Evolutionary conservation across 2,888 invertebrate species (phyloP), one percentile per base, ranked within the genome.

Genomic region (Papilio elwesi): DNA sequence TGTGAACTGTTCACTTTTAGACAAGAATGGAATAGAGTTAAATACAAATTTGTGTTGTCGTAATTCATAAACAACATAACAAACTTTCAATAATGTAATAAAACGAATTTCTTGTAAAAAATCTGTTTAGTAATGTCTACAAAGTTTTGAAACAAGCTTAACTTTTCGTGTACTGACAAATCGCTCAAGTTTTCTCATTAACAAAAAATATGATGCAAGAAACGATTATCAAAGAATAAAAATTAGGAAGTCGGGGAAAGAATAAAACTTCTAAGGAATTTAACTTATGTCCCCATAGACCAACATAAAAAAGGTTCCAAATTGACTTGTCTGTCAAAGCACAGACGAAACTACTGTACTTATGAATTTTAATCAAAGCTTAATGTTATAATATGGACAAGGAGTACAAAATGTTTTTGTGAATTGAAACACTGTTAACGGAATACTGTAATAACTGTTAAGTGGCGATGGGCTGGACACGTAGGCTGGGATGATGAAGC

Each of bases 81-180:
- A 57, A 68, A 57, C 9, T 36, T 57, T 49, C 36, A 9, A 36
- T 36, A 57, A 49, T 8, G 49, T 59, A 59, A 68, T 68, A 68
- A 51, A 43, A 51, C 51, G 51, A 59, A 38, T 68, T 68, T 49
- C 57, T 68, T 49, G 13, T 13, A 59, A 68, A 57, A 49, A 68
- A 68, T 68, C 68, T 68, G 59, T 68, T 57, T 47, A 13, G 12
- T 48, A 57, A 68, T 57, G 57, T 59, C 11, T 57, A 68, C 36
- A 36, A 57, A 59, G 68, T 59, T 59, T 26, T 3, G 38, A 3
- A 36, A 59, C 59, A 49, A 59, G 49, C 9, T 15, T 13, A 68
- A 68, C 68, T 68, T 57, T 57, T 68, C 59, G 51, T 68, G 59
- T 68, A 68, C 51, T 38, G 8, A 48, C 68, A 68, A 68, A 68